These are phyloP conservation scores for Ophion obscuratus DNA, from an alignment of 2,888 invertebrate species.

Conservation along the genomic window DNA sequence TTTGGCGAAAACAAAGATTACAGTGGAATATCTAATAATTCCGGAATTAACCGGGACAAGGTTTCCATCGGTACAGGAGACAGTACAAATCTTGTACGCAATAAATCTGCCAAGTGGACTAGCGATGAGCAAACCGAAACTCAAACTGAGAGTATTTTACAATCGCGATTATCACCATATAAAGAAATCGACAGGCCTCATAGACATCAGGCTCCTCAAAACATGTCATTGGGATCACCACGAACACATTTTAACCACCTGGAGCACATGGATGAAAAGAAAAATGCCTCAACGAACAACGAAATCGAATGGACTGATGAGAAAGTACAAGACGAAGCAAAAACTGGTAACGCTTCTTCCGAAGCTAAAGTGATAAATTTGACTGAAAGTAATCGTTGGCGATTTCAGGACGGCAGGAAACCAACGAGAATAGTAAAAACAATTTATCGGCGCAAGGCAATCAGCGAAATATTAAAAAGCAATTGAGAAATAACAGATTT, in stretches of 20 bases:
- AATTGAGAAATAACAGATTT: background rate
- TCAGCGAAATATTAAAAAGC: background rate
- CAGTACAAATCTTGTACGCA: constrained; percentile 48
- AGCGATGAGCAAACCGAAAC: constrained; percentile 19
- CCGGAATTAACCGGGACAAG: constrained; percentile 44
- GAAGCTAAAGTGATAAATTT: constrained; percentile 43
- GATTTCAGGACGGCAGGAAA: constrained; percentile 43
- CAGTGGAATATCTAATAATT: constrained; percentile 3
- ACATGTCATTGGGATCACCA: background rate
- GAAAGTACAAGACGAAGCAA: background rate
- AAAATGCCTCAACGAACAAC: background rate
- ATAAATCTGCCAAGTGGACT: constrained; percentile 36
- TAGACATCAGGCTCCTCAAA: constrained; percentile 23
- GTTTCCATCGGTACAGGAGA: constrained; percentile 47
- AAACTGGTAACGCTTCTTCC: background rate
- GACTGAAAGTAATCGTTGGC: constrained; percentile 50
- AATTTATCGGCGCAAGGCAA: constrained; percentile 55
- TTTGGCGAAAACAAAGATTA: background rate
- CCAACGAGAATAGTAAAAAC: constrained; percentile 52
- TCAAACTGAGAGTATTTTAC: background rate
- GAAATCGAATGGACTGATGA: background rate
- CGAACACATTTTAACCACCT: background rate
- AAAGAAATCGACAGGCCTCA: constrained; percentile 44
- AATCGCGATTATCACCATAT: constrained; percentile 25
- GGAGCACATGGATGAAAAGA: background rate